A percentile compares a stretch with the other conserved stretches of the same genome.
Conservation (phyloP, 2,113 vertebrate species). For the Prunella himalayana region DNA sequence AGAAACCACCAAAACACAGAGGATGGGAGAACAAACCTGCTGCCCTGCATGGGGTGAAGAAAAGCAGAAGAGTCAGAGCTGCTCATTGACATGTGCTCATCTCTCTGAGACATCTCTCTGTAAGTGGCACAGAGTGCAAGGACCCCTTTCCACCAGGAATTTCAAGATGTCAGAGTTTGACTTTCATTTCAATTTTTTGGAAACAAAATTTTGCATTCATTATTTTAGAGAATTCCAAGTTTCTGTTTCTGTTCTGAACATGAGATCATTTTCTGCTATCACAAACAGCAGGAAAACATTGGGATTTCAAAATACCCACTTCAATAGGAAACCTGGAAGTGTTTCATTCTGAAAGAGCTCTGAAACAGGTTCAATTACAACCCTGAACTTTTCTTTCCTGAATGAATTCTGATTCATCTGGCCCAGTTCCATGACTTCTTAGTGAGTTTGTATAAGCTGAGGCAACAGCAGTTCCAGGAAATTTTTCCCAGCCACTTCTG, state of each 20-base stretch:
- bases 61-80: neutral
- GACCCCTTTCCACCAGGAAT: neutral
- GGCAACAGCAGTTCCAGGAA: neutral
- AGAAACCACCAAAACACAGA: neutral
- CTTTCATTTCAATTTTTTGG: neutral
- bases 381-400: neutral
- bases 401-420: neutral
- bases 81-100: neutral
- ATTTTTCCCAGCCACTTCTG: neutral
- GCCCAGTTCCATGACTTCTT: neutral
- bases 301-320: neutral
- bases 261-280: neutral
- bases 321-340: neutral
- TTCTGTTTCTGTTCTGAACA: neutral
- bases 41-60: neutral
- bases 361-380: neutral
- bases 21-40: neutral
- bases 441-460: neutral
- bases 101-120: neutral
- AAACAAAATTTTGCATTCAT: neutral
- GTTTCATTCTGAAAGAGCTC: neutral
- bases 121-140: neutral
- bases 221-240: neutral
- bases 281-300: neutral
- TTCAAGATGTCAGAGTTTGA: neutral